A percentile compares a stretch with the other conserved stretches of the same genome.
Conservation (phyloP, 1,140 invertebrate genomes). For the Aphaenogaster floridana region DNA sequence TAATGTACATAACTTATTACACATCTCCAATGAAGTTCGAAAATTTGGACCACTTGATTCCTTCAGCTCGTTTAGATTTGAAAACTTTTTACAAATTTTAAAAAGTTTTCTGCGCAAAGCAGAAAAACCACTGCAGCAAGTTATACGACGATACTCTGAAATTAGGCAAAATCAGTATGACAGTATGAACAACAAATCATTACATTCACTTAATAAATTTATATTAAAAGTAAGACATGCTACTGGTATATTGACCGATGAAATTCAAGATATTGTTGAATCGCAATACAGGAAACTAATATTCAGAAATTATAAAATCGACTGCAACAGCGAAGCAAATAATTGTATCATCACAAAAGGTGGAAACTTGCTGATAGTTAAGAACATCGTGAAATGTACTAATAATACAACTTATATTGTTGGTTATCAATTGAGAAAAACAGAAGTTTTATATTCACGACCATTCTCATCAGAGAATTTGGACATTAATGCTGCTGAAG, state of each 20-base stretch:
- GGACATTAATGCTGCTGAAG: slow-evolving; percentile 9
- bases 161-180: slow-evolving; percentile 12
- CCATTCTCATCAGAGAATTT: slow-evolving; percentile 38
- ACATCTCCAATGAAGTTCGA: slow-evolving; percentile 10
- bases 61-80: slow-evolving; percentile 21
- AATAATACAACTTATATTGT: slow-evolving; percentile 41
- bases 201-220: background rate
- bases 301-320: slow-evolving; percentile 31
- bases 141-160: slow-evolving; percentile 20
- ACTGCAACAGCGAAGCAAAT: slow-evolving; percentile 26
- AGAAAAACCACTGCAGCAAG: slow-evolving; percentile 41
- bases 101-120: slow-evolving; percentile 30
- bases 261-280: slow-evolving; percentile 37
- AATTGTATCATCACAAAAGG: slow-evolving; percentile 38
- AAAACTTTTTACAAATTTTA: slow-evolving; percentile 37
- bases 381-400: slow-evolving; percentile 1
- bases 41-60: slow-evolving; percentile 29
- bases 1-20: slow-evolving; percentile 35
- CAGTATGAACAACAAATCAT: background rate
- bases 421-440: slow-evolving; percentile 34
- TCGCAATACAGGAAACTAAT: slow-evolving; percentile 27
- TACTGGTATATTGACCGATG: slow-evolving; percentile 3
- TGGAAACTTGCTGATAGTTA: slow-evolving; percentile 26
- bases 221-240: slow-evolving; percentile 6
- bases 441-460: slow-evolving; percentile 42